Percentiles rank a stretch among this genome's conserved stretches.
These are phyloP conservation scores for Pelodiscus sinensis DNA, from an alignment of 2,113 vertebrate genomes.

Conservation along the genomic window DNA sequence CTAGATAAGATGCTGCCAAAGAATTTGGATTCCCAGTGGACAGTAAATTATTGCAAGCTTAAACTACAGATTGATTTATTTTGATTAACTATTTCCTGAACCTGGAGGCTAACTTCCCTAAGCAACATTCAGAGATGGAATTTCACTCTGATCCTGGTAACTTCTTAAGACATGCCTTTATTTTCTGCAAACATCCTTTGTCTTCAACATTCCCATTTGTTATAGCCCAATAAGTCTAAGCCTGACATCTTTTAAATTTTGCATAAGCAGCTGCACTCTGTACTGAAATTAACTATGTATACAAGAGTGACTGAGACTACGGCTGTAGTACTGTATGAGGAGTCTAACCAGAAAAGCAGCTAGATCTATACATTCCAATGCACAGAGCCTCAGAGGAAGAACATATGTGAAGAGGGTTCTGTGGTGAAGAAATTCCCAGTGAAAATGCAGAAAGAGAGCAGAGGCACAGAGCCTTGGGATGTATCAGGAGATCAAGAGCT, in stretches of 20 bases:
- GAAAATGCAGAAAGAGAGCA: neutral
- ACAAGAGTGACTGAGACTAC: neutral
- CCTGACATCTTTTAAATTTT: neutral
- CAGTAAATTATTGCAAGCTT: neutral
- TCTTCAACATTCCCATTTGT: neutral
- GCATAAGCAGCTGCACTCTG: neutral
- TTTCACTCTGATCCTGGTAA: fast-evolving
- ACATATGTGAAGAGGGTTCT: neutral
- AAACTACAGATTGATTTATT: neutral
- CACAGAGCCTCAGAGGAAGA: neutral
- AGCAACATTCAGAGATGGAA: fast-evolving
- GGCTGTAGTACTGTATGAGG: neutral
- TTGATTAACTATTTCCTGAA: neutral
- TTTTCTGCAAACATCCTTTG: neutral
- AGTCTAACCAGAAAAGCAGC: neutral
- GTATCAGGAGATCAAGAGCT: neutral
- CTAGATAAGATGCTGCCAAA: neutral
- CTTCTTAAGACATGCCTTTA: neutral
- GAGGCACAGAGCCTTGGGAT: neutral
- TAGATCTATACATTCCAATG: neutral
- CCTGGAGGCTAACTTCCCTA: neutral
- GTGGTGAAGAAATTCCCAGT: neutral
- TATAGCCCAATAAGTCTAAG: neutral
- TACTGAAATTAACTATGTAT: neutral
- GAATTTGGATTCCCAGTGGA: neutral